A percentile compares a stretch with the other conserved stretches of the same genome.
phyloP scores from a whole-genome alignment of 2,888 invertebrate genomes.

The Eupithecia subumbrata region DNA sequence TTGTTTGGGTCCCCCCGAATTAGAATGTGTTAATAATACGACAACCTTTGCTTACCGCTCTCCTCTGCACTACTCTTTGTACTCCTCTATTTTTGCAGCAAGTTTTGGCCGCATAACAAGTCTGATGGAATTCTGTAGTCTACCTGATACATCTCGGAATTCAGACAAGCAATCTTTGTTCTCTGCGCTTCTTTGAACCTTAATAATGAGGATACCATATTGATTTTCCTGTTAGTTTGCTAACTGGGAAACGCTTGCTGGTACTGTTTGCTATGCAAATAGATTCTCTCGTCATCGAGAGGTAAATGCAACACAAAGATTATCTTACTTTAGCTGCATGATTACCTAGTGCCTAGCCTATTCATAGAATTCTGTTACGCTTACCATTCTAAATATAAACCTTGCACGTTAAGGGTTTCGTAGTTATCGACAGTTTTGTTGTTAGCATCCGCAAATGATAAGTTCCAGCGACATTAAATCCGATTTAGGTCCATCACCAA shows the following conservation, averaged over 20 bases:
- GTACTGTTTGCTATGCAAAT: constrained; percentile 22
- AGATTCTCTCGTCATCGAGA: constrained; percentile 5
- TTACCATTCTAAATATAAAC: constrained; percentile 2
- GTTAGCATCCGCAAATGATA: constrained; percentile 12
- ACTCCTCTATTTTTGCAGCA: constrained; percentile 62
- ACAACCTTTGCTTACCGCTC: constrained; percentile 73
- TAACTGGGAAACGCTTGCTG: constrained; percentile 26
- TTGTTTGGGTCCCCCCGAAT: constrained; percentile 82
- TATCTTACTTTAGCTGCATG: constrained; percentile 1
- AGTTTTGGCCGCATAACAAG: constrained; percentile 6
- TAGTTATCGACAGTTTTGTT: not conserved
- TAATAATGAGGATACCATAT: constrained; percentile 26
- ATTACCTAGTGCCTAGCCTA: not conserved
- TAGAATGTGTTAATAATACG: constrained; percentile 80
- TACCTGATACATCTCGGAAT: constrained; percentile 3
- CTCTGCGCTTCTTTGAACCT: constrained; percentile 23
- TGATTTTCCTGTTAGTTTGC: constrained; percentile 43
- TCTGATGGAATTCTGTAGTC: constrained; percentile 48
- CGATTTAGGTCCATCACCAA: constrained; percentile 14
- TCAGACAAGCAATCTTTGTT: constrained; percentile 1
- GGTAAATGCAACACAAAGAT: constrained; percentile 12
- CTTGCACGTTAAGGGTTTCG: not conserved
- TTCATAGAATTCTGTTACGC: constrained; percentile 7
- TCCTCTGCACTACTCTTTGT: constrained; percentile 43
- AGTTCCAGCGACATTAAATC: not conserved